These are phyloP conservation scores for Heteractis magnifica DNA, from an alignment of 92 coral and sea anemone species.

Conservation along the genomic window DNA sequence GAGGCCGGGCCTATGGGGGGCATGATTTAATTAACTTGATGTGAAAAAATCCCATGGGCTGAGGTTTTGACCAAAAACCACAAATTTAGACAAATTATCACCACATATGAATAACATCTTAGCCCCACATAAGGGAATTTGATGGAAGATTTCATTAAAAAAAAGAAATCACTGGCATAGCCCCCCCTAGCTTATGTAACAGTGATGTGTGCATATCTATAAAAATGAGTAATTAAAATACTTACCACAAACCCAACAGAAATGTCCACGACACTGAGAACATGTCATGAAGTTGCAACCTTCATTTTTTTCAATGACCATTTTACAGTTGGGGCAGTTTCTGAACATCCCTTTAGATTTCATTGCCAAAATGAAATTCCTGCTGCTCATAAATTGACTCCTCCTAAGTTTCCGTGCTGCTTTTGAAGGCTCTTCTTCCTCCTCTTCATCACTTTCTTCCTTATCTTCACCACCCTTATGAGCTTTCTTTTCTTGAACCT, in stretches of 20 bases:
- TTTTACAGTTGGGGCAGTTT: conserved; percentile 80
- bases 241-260: conserved; percentile 98
- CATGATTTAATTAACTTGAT: too few relatives aligned
- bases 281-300: conserved; percentile 96
- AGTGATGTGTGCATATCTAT: too few relatives aligned
- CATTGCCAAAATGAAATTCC: conserved; percentile 61
- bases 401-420: conserved; percentile 8
- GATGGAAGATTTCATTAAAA: too few relatives aligned
- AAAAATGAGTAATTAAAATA: not conserved
- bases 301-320: conserved; percentile 74
- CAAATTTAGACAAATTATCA: too few relatives aligned
- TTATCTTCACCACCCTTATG: not conserved
- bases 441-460: conserved; percentile 12
- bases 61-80: too few relatives aligned
- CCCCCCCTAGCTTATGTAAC: too few relatives aligned
- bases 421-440: not conserved
- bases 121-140: too few relatives aligned
- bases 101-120: too few relatives aligned
- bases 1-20: too few relatives aligned
- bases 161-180: too few relatives aligned
- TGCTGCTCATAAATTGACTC: conserved; percentile 32
- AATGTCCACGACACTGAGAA: conserved; percentile 71
- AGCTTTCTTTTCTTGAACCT: conserved; percentile 24
- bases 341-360: conserved; percentile 64
- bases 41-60: too few relatives aligned